Evolutionary conservation across 2,113 vertebrate species (phyloP), one percentile per base, ranked within the genome.

Genomic region (Terrapene triunguis): DNA sequence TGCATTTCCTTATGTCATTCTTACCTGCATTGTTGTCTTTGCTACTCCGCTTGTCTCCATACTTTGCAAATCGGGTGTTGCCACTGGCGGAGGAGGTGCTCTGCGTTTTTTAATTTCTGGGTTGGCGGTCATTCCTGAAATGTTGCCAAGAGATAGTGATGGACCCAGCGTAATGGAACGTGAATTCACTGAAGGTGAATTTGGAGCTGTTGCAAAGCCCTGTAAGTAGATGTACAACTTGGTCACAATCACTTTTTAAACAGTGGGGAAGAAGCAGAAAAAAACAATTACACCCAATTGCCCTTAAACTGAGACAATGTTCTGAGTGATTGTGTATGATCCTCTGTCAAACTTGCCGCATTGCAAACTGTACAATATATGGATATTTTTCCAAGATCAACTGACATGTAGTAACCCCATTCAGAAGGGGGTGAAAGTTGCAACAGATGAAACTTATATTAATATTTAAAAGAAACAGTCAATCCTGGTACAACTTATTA

Each of bases 31-130:
- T 2, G 82, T 84, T 2, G 74, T 53, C 89, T 97, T 98, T 27
- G 98, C 98, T 14, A 93, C 97, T 24, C 25, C 92, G 2, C 93
- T 79, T 13, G 38, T 89, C 57, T 97, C 96, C 2, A 42, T 0
- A 1, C 27, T 82, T 2, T 89, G 93, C 93, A 95, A 10, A 1
- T 44, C 85, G 8, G 98, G 65, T 27, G 96, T 86, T 4, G 74
- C 94, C 55, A 91, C 93, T 2, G 99, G 99, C 0, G 98, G 98
- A 42, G 99, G 99, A 44, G 98, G 98, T 2, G 99, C 99, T 55
- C 99, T 99, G 53, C 99, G 98, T 57, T 99, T 99, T 88, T 99
- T 99, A 95, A 99, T 99, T 94, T 98, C 93, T 7, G 99, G 98
- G 10, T 97, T 98, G 95, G 98, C 95, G 10, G 99, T 99, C 93